Evolutionary conservation across 2,888 invertebrate genomes (phyloP).

Genomic region (Agrochola macilenta): DNA sequence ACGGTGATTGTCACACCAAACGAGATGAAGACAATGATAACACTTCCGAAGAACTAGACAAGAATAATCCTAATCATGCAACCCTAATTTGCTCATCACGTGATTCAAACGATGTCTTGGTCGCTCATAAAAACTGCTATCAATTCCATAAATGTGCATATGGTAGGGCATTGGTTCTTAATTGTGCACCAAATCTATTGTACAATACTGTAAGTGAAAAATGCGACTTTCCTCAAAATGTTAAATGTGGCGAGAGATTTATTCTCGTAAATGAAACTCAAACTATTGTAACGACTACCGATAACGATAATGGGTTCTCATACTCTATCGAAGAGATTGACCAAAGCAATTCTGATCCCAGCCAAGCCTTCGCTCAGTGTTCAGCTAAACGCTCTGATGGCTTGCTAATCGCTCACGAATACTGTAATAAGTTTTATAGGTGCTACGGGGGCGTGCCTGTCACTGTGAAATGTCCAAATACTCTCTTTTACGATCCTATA

Average conservation of each 20-base stretch:
- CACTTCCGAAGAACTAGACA: slow-evolving; percentile 50
- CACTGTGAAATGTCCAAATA: slow-evolving; percentile 54
- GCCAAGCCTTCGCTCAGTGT: slow-evolving; percentile 63
- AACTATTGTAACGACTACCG: not conserved
- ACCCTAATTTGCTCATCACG: slow-evolving; percentile 67
- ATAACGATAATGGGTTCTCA: not conserved
- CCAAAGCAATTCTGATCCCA: slow-evolving; percentile 30
- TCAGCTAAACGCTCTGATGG: slow-evolving; percentile 62
- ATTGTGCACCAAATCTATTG: slow-evolving; percentile 64
- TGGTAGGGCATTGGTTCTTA: slow-evolving; percentile 62
- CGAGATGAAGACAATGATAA: slow-evolving; percentile 4
- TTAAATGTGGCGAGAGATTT: slow-evolving; percentile 69
- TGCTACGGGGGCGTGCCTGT: slow-evolving; percentile 65
- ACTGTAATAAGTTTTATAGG: slow-evolving; percentile 70
- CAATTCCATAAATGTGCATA: slow-evolving; percentile 71
- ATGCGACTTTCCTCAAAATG: slow-evolving; percentile 73
- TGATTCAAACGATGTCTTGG: slow-evolving; percentile 67
- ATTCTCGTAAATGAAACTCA: slow-evolving; percentile 33
- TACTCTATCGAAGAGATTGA: slow-evolving; percentile 28
- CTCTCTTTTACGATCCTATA: slow-evolving; percentile 64
- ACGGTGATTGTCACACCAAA: slow-evolving; percentile 53
- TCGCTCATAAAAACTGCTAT: slow-evolving; percentile 74
- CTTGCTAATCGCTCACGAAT: slow-evolving; percentile 67
- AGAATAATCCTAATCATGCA: slow-evolving; percentile 68
- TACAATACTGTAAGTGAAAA: slow-evolving; percentile 67